A percentile compares a stretch with the other conserved stretches of the same genome.
Conservation (phyloP, 2,113 vertebrate species). For the Galeopterus variegatus region DNA sequence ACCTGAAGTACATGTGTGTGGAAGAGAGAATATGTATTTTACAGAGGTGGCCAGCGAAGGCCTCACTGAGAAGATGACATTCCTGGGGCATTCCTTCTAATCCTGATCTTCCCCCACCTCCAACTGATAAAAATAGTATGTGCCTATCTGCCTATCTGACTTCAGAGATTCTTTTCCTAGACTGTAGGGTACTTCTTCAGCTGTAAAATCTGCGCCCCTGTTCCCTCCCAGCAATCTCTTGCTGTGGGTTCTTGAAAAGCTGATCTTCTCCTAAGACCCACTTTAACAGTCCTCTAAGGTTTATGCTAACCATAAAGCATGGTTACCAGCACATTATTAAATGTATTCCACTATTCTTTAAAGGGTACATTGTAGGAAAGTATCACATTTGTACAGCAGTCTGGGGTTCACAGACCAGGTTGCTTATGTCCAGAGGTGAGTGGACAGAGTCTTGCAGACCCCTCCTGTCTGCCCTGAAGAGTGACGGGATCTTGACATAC, state of each 20-base stretch:
- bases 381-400: background rate
- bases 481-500: background rate
- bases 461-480: background rate
- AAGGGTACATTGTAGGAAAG: background rate
- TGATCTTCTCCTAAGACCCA: background rate
- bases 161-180: background rate
- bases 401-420: background rate
- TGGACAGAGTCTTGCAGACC: background rate
- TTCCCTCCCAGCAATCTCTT: background rate
- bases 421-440: background rate
- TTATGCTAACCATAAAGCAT: background rate
- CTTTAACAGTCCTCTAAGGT: background rate
- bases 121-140: background rate
- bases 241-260: conserved; percentile 31
- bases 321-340: background rate
- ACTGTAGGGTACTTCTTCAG: background rate
- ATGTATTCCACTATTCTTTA: background rate
- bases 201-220: background rate
- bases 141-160: background rate
- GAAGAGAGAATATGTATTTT: background rate
- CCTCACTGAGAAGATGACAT: background rate
- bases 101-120: background rate
- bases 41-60: background rate
- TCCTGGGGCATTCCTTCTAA: background rate
- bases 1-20: background rate